Conservation (phyloP, 2,888 invertebrate species). For the Stenodema calcarata region DNA sequence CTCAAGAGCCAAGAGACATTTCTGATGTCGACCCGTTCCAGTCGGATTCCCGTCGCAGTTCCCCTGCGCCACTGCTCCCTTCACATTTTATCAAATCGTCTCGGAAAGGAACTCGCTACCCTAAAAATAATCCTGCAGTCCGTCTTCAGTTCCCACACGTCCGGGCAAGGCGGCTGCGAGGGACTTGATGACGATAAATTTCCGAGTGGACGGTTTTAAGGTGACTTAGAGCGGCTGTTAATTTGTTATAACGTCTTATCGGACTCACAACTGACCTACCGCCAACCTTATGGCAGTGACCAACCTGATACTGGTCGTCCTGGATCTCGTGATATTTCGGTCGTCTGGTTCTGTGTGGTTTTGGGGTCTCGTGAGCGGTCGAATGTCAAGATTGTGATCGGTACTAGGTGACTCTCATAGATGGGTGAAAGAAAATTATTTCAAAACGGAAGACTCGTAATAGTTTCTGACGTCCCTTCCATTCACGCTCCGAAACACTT, state of each 20-base stretch:
- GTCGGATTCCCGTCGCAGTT: background rate
- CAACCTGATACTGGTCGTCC: too few relatives aligned
- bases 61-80: background rate
- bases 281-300: background rate
- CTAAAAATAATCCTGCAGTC: background rate
- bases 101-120: background rate
- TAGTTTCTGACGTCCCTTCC: too few relatives aligned
- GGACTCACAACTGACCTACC: background rate
- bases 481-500: too few relatives aligned
- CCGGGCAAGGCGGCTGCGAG: background rate
- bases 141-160: too few relatives aligned
- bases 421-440: too few relatives aligned
- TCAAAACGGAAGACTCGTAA: too few relatives aligned
- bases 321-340: too few relatives aligned
- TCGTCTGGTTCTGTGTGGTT: too few relatives aligned
- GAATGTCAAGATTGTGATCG: too few relatives aligned
- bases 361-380: too few relatives aligned
- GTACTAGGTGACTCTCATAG: too few relatives aligned
- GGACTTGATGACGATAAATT: background rate
- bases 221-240: background rate
- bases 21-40: background rate
- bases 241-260: background rate
- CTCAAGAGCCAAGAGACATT: background rate
- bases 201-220: background rate
- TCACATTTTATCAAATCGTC: background rate